Evolutionary conservation across 1,140 invertebrate species (phyloP).

Genomic region (Leguminivora glycinivorella): DNA sequence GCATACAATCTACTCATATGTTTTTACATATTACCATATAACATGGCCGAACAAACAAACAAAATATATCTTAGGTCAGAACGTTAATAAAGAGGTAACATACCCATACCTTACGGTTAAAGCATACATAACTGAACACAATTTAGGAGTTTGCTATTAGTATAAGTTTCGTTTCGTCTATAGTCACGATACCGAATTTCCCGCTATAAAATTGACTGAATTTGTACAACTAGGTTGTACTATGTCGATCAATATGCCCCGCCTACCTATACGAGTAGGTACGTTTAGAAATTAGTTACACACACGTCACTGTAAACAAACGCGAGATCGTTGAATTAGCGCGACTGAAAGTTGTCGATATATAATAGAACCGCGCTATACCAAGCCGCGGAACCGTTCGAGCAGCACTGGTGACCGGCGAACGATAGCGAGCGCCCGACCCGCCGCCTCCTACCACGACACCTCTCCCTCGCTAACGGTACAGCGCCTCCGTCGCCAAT

Average conservation of each 20-base stretch:
- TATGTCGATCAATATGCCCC: background rate
- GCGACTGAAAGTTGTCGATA: constrained; percentile 41
- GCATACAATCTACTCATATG: background rate
- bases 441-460: constrained; percentile 62
- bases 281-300: constrained; percentile 56
- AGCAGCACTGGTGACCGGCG: constrained; percentile 66
- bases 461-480: constrained; percentile 41
- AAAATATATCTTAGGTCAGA: background rate
- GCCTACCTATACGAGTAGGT: constrained; percentile 30
- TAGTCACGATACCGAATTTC: constrained; percentile 3
- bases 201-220: background rate
- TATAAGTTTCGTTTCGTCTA: constrained; percentile 14
- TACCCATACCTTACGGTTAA: constrained; percentile 4
- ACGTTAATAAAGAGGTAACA: constrained; percentile 1
- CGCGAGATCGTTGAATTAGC: constrained; percentile 55
- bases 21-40: background rate
- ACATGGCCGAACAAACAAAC: background rate
- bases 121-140: constrained; percentile 25
- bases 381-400: constrained; percentile 64
- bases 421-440: constrained; percentile 71
- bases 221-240: constrained; percentile 1
- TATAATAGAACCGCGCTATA: constrained; percentile 46
- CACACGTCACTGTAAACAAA: constrained; percentile 66
- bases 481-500: background rate
- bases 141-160: constrained; percentile 17